Base-by-base conservation (phyloP, 2,113 vertebrate species). In the Tiliqua scincoides region DNA sequence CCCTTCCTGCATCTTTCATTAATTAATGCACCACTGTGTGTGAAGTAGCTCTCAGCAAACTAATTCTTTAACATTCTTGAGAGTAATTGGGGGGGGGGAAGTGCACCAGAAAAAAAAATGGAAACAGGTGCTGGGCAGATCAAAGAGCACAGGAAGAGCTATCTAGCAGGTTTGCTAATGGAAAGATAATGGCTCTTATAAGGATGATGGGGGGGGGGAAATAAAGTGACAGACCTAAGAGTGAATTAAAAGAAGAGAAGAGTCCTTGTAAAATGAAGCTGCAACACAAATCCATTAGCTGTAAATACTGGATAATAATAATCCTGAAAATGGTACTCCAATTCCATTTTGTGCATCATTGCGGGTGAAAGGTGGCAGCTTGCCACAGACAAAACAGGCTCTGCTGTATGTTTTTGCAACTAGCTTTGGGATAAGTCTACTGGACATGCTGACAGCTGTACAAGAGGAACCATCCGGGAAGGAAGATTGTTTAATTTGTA, bases 171-270 rank as follows among this genome's bases (percentile, higher is more conserved):
- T 90, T 93, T 92, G 73, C 91, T 94, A 94, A 95, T 93, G 93
- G 95, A 94, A 91, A 92, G 88, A 93, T 91, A 93, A 95, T 95
- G 93, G 91, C 91, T 89, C 96, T 93, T 88, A 84, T 88, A 88
- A 94, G 89, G 83, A 89, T 82, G 92, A 91, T 85, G 89, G 88
- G 89, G 87, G 90, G 89, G 87, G 77, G 90, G 87, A 92, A 91
- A 90, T 89, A 85, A 92, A 92, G 77, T 89, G 94, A 72, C 83
- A 91, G 82, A 89, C 91, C 91, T 91, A 86, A 85, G 75, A 87
- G 90, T 86, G 88, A 91, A 95, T 94, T 91, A 91, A 91, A 93
- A 94, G 88, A 85, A 84, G 11, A 93, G 89, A 95, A 92, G 65
- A 87, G 72, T 82, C 79, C 87, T 93, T 93, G 83, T 89, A 93